These are phyloP conservation scores for Lasioglossum marginatum DNA, from an alignment of 2,888 invertebrate genomes.

Conservation along the genomic window DNA sequence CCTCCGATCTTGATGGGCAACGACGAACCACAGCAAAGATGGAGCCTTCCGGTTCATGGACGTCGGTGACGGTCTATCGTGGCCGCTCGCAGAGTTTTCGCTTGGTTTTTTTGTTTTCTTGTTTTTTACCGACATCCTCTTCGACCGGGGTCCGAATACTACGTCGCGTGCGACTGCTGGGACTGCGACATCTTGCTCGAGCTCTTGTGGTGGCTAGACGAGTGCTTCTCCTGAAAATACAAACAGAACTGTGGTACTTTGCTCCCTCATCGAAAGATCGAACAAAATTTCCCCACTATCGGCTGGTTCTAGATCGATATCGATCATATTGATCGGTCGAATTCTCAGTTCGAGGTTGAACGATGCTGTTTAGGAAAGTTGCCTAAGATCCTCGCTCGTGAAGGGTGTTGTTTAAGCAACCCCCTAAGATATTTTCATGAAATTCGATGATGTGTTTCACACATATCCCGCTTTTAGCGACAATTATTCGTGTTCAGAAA, in stretches of 20 bases:
- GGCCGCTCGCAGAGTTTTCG: background rate
- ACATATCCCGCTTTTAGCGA: background rate
- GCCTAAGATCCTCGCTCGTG: no score
- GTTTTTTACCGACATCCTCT: conserved; percentile 58
- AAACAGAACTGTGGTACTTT: conserved; percentile 57
- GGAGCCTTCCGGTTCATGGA: conserved; percentile 22
- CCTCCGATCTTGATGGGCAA: conserved; percentile 23
- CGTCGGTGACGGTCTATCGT: conserved; percentile 13
- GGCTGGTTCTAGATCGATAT: background rate
- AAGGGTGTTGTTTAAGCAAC: background rate
- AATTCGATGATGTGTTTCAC: background rate
- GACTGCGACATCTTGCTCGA: conserved; percentile 77
- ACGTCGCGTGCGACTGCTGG: conserved; percentile 76
- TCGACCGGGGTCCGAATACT: conserved; percentile 70
- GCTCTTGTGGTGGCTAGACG: conserved; percentile 82
- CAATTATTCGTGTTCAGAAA: background rate
- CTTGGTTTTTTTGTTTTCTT: background rate
- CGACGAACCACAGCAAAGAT: conserved; percentile 28
- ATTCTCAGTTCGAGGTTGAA: no score
- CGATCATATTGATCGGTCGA: background rate
- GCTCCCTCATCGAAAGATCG: background rate
- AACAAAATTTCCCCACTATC: background rate
- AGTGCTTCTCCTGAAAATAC: conserved; percentile 81
- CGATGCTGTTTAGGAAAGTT: background rate
- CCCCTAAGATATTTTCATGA: background rate